A percentile compares a stretch with the other conserved stretches of the same genome.
These are phyloP conservation scores for Turritopsis dohrnii DNA, from an alignment of 30 jellyfish, hydroid and myxozoan species.

Conservation along the genomic window DNA sequence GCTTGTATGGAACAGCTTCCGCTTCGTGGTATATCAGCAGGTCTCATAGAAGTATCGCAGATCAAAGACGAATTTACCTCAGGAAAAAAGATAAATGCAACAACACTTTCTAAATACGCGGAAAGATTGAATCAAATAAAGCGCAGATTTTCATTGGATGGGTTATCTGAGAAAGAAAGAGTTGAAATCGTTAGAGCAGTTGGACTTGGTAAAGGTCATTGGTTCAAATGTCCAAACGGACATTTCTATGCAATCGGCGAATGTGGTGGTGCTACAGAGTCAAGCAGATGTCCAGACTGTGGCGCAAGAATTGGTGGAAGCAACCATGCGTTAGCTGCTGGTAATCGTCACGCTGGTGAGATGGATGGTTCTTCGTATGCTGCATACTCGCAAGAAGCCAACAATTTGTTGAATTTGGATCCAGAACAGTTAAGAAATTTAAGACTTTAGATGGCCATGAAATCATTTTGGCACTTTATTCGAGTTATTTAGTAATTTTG, in stretches of 20 bases:
- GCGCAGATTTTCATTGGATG: background rate
- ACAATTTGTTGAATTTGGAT: constrained; percentile 26
- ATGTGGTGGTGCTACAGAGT: constrained; percentile 75
- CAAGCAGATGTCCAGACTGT: constrained; percentile 67
- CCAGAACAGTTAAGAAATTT: background rate
- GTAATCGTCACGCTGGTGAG: constrained; percentile 67
- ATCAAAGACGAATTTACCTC: background rate
- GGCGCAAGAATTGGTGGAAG: constrained; percentile 60
- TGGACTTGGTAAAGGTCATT: constrained; percentile 51
- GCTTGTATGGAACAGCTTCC: background rate
- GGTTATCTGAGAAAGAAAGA: constrained; percentile 33
- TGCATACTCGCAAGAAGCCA: constrained; percentile 70
- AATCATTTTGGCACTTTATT: too few relatives aligned
- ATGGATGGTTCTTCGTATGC: constrained; percentile 56
- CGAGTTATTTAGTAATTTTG: too few relatives aligned
- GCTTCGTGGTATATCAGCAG: background rate
- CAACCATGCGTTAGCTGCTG: constrained; percentile 41
- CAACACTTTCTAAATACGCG: background rate
- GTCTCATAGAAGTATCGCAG: background rate
- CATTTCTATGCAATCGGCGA: constrained; percentile 76
- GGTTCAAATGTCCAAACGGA: constrained; percentile 73
- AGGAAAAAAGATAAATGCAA: background rate
- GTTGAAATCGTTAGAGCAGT: constrained; percentile 34
- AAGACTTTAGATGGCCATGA: background rate
- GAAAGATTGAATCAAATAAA: background rate